Base-by-base conservation (phyloP, 2,113 vertebrate genomes). In the Dipodomys merriami region DNA sequence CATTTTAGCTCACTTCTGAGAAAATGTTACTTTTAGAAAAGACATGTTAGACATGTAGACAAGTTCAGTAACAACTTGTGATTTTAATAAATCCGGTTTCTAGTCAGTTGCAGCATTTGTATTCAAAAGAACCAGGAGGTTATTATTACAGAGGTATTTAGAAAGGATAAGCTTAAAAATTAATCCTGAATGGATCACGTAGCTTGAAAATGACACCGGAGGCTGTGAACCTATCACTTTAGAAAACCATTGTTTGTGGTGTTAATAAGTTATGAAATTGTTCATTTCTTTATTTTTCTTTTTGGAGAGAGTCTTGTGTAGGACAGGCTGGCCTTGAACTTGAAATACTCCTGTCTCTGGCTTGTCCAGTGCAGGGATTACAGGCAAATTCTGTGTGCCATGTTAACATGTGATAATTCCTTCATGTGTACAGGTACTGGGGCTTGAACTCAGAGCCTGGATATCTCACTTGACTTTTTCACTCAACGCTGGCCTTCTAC, bases 51-150 rank as follows among this genome's bases (percentile, higher is more conserved):
- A 94, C 25, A 83, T 6, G 19, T 83, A 53, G 93, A 2, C 39
- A 93, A 30, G 72, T 94, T 95, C 80, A 92, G 7, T 81, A 93
- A 95, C 87, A 91, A 86, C 65, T 86, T 86, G n/a, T 5, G 65
- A 39, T 95, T 96, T 95, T 87, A 94, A 96, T 81, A 96, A 93
- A 95, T 44, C 19, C 85, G 94, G 7, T 35, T 95, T 74, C 33
- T 69, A 88, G 83, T 69, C 60, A 86, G 46, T n/a, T 73, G 73
- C 57, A 64, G 71, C 23, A 79, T 97, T 97, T 97, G 84, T 74
- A 92, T 77, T 91, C 20, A 94, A 71, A 92, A 92, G 79, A 96
- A 82, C 16, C 7, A 7, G 83, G 83, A 39, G 91, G 53, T 88
- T 39, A 79, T 95, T 97, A 95, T 86, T 95, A 67, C 27, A 13